Evolutionary conservation across 1,140 invertebrate species (phyloP).

Genomic region (Lepidurus apus): DNA sequence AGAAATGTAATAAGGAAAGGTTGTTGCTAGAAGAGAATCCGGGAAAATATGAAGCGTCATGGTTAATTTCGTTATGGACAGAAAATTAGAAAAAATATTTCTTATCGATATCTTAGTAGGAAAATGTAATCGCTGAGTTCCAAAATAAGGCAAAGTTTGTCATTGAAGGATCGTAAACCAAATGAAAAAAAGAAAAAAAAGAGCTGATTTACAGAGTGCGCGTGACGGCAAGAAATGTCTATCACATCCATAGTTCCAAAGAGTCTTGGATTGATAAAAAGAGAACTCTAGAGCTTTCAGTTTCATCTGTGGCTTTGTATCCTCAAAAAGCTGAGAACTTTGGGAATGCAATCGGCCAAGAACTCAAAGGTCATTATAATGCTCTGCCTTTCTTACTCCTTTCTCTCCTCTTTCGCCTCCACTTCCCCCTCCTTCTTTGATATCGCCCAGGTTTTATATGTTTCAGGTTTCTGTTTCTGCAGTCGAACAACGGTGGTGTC

Average conservation of each 20-base stretch:
- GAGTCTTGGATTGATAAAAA: background rate
- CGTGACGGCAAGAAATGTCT: slow-evolving; percentile 6
- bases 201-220: slow-evolving; percentile 8
- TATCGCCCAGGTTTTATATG: slow-evolving; percentile 14
- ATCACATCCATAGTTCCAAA: slow-evolving; percentile 11
- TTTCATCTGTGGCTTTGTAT: slow-evolving; percentile 10
- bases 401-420: background rate
- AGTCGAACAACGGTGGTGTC: background rate
- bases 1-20: background rate
- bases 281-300: background rate
- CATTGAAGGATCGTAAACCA: background rate
- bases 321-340: slow-evolving; percentile 10
- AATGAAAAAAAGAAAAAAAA: background rate
- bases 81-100: background rate
- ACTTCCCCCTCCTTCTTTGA: background rate
- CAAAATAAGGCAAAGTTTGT: background rate
- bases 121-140: background rate
- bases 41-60: background rate
- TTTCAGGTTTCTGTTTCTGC: background rate
- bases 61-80: background rate
- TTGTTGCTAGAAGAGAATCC: background rate
- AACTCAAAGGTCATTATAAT: background rate
- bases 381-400: background rate
- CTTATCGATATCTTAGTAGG: background rate
- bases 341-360: background rate